Evolutionary conservation across 2,797 vertebrate species (phyloP).

Genomic region (Leptoclinus maculatus): DNA sequence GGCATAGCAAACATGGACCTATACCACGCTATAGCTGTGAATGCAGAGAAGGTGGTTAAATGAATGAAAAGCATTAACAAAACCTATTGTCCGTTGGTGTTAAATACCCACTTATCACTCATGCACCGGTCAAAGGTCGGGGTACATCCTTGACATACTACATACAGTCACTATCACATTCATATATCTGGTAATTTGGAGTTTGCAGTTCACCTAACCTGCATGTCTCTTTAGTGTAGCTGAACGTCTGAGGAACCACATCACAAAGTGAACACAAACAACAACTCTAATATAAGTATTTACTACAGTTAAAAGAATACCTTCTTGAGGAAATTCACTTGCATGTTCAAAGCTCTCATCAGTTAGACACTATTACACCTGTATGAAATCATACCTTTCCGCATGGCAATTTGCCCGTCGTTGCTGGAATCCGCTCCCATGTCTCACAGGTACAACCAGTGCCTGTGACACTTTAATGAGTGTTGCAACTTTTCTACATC

Average conservation of each 20-base stretch:
- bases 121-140: slow-evolving; percentile 29
- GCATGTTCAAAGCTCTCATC: too few relatives aligned
- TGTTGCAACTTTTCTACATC: not conserved
- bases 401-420: not conserved
- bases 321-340: too few relatives aligned
- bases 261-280: slow-evolving; percentile 10
- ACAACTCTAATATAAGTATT: not conserved
- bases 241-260: not conserved
- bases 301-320: not conserved
- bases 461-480: too few relatives aligned
- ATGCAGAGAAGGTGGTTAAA: not conserved
- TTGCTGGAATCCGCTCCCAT: not conserved
- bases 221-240: not conserved
- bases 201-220: slow-evolving; percentile 11
- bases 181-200: slow-evolving; percentile 16
- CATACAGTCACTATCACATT: slow-evolving; percentile 5
- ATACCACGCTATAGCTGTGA: not conserved
- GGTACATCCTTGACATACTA: not conserved
- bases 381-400: too few relatives aligned
- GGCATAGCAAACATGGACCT: not conserved
- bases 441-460: too few relatives aligned
- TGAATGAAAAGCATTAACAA: slow-evolving; percentile 21
- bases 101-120: slow-evolving; percentile 32
- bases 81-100: slow-evolving; percentile 4
- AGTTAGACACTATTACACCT: too few relatives aligned